These are phyloP conservation scores for Ceuthmochares aereus DNA, from an alignment of 2,113 vertebrate genomes.

Conservation along the genomic window DNA sequence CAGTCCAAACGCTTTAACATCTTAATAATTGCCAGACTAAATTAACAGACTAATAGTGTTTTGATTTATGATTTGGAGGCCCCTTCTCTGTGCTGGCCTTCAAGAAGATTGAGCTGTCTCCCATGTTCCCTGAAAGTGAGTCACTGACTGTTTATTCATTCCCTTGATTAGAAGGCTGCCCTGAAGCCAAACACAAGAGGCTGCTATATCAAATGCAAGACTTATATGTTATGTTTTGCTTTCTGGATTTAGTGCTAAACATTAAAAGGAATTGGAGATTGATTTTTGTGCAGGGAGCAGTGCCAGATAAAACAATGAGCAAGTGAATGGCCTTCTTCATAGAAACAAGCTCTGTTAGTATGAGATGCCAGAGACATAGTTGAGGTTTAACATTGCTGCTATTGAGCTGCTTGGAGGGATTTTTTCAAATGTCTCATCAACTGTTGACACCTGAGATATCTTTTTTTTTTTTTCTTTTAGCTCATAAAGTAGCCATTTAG, in stretches of 20 bases:
- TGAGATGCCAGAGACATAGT: not conserved
- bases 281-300: conserved; percentile 69
- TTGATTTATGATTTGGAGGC: conserved; percentile 73
- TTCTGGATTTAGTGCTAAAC: conserved; percentile 77
- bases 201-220: conserved; percentile 73
- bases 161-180: conserved; percentile 78
- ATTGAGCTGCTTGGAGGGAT: not conserved
- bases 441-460: not conserved
- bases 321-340: not conserved
- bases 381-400: conserved; percentile 14
- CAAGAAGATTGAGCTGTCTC: conserved; percentile 73
- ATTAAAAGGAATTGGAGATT: conserved; percentile 79
- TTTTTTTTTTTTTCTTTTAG: not conserved
- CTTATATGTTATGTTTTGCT: conserved; percentile 73
- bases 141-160: conserved; percentile 78
- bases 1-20: conserved; percentile 64
- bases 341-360: conserved; percentile 23
- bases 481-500: not conserved
- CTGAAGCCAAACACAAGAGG: conserved; percentile 74
- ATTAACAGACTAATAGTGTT: conserved; percentile 70
- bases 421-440: not conserved
- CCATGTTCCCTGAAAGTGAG: conserved; percentile 63
- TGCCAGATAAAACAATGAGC: conserved; percentile 78
- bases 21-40: conserved; percentile 71
- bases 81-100: conserved; percentile 42